phyloP scores from a whole-genome alignment of 2,113 vertebrate genomes.

The Ailurus styani region DNA sequence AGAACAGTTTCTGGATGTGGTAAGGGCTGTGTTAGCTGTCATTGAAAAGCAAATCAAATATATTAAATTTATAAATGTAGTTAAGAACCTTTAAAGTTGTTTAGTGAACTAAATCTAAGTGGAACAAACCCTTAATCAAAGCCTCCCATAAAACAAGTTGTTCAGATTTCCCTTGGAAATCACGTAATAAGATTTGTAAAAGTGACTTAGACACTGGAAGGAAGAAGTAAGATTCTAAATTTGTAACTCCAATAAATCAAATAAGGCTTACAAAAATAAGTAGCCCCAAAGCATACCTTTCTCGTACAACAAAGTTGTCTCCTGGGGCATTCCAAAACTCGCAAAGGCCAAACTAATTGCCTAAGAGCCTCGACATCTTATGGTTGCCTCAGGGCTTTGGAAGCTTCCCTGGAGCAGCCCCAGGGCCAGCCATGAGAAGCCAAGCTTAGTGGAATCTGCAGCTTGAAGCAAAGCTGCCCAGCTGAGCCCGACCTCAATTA shows the following conservation, averaged over 20 bases:
- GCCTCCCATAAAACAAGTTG: background rate
- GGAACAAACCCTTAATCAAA: background rate
- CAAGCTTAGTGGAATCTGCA: background rate
- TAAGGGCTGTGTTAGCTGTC: background rate
- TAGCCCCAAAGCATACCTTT: background rate
- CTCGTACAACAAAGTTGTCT: background rate
- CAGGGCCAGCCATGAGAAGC: background rate
- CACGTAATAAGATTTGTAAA: background rate
- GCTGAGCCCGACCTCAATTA: background rate
- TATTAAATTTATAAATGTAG: background rate
- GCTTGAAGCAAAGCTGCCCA: background rate
- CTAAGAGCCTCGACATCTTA: background rate
- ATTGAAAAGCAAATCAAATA: slow-evolving; percentile 14
- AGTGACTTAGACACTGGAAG: background rate
- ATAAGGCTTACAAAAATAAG: background rate
- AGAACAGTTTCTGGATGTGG: background rate
- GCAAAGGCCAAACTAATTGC: background rate
- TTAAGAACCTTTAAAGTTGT: background rate
- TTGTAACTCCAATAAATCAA: background rate
- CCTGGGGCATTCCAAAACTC: background rate
- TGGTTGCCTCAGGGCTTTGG: background rate
- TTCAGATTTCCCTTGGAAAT: background rate
- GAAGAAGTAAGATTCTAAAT: background rate
- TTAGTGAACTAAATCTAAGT: background rate
- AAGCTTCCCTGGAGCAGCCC: background rate